Base-by-base conservation (phyloP, 2,113 vertebrate genomes). In the Alosa alosa region DNA sequence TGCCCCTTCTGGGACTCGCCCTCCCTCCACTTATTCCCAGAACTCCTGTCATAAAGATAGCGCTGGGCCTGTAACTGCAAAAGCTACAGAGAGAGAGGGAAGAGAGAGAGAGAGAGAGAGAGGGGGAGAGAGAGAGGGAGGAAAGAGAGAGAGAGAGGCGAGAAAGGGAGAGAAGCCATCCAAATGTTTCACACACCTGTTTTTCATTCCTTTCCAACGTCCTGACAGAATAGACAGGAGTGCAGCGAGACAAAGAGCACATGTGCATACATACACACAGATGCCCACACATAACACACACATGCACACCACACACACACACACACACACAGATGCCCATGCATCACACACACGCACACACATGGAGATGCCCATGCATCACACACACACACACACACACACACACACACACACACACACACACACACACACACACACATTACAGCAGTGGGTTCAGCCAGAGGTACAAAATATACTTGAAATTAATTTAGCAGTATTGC, bases 111-210 rank as follows among this genome's bases (percentile, higher is more conserved):
- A 39, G 75, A n/a, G 41, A 31, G 22, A 78, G 31, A 10, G 55
- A 47, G n/a, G 41, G 82, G 55, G 11, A 75, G 57, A 60, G 39
- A n/a, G 36, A 31, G 78, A 36, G 82, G 8, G 68, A 68, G 78
- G 13, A 60, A 17, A 60, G 81, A 20, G 68, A 83, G 2, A 41
- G 75, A 20, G 87, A 84, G 64, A 5, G 84, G 86, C 25, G 86
- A 89, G 89, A 91, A 89, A 91, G 91, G 90, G 90, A 57, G 88
- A 86, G 39, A 91, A 36, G 64, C 64, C 64, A 91, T 88, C 89
- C 31, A 52, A 88, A 88, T 86, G 87, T 92, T 92, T 93, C 90
- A 83, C 88, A 90, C 95, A 95, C 94, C 93, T 95, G 94, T 94
- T 94, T 94, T 90, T 94, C 92, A 93, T 94, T 94, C 86, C 83